Base-by-base conservation (phyloP, 1,140 invertebrate species). In the Aleiodes sp. region DNA sequence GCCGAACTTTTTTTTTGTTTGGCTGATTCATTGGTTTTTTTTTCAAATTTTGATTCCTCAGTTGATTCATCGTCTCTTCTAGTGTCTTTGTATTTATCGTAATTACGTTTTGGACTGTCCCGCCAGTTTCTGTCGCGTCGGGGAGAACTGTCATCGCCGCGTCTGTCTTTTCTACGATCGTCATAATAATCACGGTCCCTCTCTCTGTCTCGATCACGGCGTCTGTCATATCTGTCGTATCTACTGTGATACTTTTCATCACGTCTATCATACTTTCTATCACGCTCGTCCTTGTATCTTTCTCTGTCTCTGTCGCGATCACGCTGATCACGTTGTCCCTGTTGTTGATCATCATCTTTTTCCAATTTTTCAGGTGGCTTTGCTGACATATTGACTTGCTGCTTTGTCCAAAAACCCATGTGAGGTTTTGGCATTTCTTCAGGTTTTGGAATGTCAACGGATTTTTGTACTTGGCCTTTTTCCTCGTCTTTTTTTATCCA, bases 391-490 rank as follows among this genome's bases (percentile, higher is more conserved):
- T 85, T 84, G 0, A 86, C 83, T 65, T 86, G 85, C 14, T 86
- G 83, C 10, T 86, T 86, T 2, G 85, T 86, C 85, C 85, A 86
- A 14, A 86, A 86, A 31, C 85, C 85, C 85, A 86, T 86, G 19
- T 86, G 85, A 0, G 85, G 85, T 35, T 86, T 86, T 1, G 85
- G 85, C 77, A 86, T 83, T 26, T 86, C 85, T n/a, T 86, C 84
- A 0, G 78, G 78, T 65, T 86, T 86, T 0, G 80, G 78, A 26
- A 81, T 2, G 14, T 82, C 82, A 4, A 76, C 73, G 0, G 78
- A 70, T 64, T 79, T 59, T 14, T 24, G 7, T 76, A 24, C 41
- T 33, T 80, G 76, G 2, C 67, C 37, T 33, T 81, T 82, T 0
- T 86, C 85, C 1, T 86, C 83, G 8, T 86, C 85, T 46, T 86